Percentiles rank a stretch among this genome's conserved stretches.
Evolutionary conservation across 37 sponge, comb jelly and placozoan species (phyloP).

Genomic region (Halichondria panicea): DNA sequence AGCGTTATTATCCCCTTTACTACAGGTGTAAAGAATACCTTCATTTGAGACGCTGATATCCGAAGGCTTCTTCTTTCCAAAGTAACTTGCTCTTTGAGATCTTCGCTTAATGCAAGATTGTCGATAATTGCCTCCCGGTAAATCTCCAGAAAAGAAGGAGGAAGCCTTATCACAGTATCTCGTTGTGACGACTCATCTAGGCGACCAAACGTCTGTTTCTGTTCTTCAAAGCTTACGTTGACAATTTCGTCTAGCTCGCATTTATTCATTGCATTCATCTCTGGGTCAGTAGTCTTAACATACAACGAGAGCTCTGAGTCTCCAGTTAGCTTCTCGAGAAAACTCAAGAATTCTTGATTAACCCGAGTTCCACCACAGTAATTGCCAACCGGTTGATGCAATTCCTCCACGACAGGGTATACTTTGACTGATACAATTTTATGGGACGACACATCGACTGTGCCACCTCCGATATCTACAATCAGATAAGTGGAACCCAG

Average conservation of each 20-base stretch:
- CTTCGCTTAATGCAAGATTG: not conserved
- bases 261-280: not conserved
- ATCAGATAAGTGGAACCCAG: constrained; percentile 11
- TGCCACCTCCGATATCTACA: constrained; percentile 57
- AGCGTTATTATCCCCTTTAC: constrained; percentile 7
- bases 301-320: constrained; percentile 23
- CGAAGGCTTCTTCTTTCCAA: constrained; percentile 5
- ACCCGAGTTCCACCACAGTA: constrained; percentile 48
- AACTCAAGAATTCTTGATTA: constrained; percentile 22
- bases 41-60: constrained; percentile 9
- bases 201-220: constrained; percentile 44
- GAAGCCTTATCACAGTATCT: constrained; percentile 9
- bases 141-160: constrained; percentile 1
- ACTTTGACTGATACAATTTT: not conserved
- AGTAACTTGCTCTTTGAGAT: not conserved
- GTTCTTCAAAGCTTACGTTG: constrained; percentile 33
- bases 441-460: constrained; percentile 55
- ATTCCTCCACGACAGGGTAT: constrained; percentile 20
- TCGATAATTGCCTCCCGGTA: constrained; percentile 4
- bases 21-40: constrained; percentile 21
- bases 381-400: constrained; percentile 44
- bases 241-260: constrained; percentile 4
- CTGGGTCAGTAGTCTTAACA: constrained; percentile 8
- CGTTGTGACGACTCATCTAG: not conserved
- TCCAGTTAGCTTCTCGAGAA: constrained; percentile 17